These are phyloP conservation scores for Drosophila elegans DNA, from an alignment of 1,140 invertebrate species.

Conservation along the genomic window DNA sequence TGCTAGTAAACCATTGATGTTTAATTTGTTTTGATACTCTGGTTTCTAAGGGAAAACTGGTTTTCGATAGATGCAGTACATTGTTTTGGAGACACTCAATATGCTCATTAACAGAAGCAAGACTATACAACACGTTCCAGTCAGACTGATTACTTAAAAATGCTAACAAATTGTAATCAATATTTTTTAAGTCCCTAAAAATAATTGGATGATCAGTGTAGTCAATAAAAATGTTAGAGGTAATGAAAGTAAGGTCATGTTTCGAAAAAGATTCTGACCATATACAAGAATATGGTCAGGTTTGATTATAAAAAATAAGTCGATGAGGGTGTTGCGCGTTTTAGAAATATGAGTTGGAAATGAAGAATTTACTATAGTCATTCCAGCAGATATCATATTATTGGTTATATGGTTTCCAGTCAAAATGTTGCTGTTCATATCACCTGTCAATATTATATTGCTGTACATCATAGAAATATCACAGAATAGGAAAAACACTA, in stretches of 20 bases:
- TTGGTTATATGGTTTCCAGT: too few species aligned
- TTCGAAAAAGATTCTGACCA: too few species aligned
- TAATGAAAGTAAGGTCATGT: neutral
- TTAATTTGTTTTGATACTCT: neutral
- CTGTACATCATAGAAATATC: too few species aligned
- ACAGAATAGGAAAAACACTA: too few species aligned
- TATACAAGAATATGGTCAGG: neutral
- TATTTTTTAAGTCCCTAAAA: neutral
- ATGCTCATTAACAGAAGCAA: too few species aligned
- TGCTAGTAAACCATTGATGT: neutral
- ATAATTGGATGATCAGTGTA: neutral
- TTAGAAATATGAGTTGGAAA: neutral
- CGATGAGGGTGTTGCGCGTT: neutral
- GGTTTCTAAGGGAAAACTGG: neutral
- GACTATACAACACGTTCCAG: neutral
- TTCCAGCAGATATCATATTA: too few species aligned
- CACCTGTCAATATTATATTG: too few species aligned
- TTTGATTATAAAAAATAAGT: neutral
- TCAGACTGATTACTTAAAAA: neutral
- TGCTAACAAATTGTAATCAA: neutral
- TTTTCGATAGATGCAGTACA: neutral
- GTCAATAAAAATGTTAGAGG: neutral
- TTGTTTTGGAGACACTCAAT: too few species aligned
- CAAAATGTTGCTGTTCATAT: too few species aligned
- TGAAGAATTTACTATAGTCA: too few species aligned